Evolutionary conservation across 35 echinoderm and acorn worm species (phyloP).

Genomic region (Ophioderma brevispina): DNA sequence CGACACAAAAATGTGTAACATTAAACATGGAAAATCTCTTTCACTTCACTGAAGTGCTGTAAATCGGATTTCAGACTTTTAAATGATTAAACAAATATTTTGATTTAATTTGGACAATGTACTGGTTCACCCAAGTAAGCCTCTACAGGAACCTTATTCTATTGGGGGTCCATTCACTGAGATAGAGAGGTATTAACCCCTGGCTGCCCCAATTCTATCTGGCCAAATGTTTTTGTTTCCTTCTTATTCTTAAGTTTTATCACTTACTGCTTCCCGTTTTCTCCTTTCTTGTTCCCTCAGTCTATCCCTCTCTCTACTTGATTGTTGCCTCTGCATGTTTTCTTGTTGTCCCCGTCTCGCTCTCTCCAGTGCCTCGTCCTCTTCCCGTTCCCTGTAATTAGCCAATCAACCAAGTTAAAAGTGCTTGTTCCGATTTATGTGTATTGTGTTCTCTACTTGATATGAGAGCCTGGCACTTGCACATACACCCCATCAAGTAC

Average conservation of each 20-base stretch:
- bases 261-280: slow-evolving; percentile 83
- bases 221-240: background rate
- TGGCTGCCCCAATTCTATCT: background rate
- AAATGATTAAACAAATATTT: too few species aligned
- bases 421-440: too few species aligned
- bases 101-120: too few species aligned
- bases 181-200: background rate
- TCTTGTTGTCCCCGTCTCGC: slow-evolving; percentile 74
- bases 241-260: background rate
- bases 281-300: slow-evolving; percentile 88
- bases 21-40: too few species aligned
- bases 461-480: too few species aligned
- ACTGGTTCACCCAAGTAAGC: background rate
- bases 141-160: background rate
- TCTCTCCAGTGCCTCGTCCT: slow-evolving; percentile 93
- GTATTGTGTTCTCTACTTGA: too few species aligned
- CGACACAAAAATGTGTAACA: too few species aligned
- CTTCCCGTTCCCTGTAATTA: slow-evolving; percentile 85
- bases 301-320: slow-evolving; percentile 90
- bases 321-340: slow-evolving; percentile 81
- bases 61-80: too few species aligned
- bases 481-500: too few species aligned
- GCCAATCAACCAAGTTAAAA: too few species aligned
- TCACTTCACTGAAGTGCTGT: too few species aligned
- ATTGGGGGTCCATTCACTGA: background rate